Conservation (phyloP, 2,797 vertebrate species). For the Urocyon cinereoargenteus region DNA sequence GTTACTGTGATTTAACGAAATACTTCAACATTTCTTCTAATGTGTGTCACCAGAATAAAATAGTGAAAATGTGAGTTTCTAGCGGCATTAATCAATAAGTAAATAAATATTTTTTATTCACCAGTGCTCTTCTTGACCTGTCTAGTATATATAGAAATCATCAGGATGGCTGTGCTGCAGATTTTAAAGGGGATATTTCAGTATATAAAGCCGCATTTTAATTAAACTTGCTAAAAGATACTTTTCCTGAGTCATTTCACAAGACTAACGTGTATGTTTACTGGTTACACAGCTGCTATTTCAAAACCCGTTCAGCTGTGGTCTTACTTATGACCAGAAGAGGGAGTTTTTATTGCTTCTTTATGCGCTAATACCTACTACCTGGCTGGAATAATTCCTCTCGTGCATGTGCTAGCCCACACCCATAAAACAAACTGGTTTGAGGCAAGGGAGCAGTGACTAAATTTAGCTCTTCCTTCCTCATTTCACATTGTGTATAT, state of each 20-base stretch:
- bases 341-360: slow-evolving; percentile 75
- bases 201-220: neutral
- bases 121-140: neutral
- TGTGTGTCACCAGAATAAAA: slow-evolving; percentile 7
- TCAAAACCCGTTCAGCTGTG: slow-evolving; percentile 63
- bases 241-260: neutral
- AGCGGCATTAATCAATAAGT: neutral
- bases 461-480: neutral
- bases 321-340: slow-evolving; percentile 81
- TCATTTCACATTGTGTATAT: neutral
- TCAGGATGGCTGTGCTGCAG: neutral
- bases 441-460: neutral
- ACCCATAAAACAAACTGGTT: neutral
- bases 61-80: slow-evolving; percentile 26
- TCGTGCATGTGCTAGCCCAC: neutral
- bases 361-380: neutral
- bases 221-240: neutral
- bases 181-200: slow-evolving; percentile 24
- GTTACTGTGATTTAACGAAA: neutral
- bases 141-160: neutral
- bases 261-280: neutral
- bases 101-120: neutral
- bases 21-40: neutral
- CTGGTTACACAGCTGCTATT: neutral
- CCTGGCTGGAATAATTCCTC: neutral